Evolutionary conservation across 2,113 vertebrate species (phyloP).

Genomic region (Cyphomyrus plagiostoma): DNA sequence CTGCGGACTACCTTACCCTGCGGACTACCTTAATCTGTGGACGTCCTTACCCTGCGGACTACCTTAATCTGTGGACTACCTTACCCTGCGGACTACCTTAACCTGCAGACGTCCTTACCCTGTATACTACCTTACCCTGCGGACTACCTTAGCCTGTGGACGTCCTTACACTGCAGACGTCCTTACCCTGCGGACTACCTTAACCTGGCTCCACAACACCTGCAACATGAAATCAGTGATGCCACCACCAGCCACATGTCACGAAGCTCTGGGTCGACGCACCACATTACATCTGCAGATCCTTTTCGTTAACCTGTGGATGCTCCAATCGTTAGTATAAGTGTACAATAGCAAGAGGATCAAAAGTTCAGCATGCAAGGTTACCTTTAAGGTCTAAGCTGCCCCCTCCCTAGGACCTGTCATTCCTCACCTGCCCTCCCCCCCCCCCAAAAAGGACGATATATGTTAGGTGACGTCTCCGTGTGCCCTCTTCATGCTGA

Average conservation of each 20-base stretch:
- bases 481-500: background rate
- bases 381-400: conserved; percentile 55
- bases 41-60: too few species aligned
- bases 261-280: background rate
- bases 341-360: conserved; percentile 42
- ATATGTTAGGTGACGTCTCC: conserved; percentile 36
- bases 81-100: too few species aligned
- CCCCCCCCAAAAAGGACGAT: conserved; percentile 41
- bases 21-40: too few species aligned
- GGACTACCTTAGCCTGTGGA: too few species aligned
- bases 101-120: too few species aligned
- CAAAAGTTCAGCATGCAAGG: conserved; percentile 62
- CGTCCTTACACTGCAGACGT: too few species aligned
- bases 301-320: background rate
- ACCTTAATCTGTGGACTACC: too few species aligned
- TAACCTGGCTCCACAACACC: background rate
- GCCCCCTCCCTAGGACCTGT: background rate
- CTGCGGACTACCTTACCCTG: too few species aligned
- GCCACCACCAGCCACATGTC: background rate
- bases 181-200: too few species aligned
- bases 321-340: background rate
- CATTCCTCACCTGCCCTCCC: conserved; percentile 36
- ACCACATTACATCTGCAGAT: too few species aligned
- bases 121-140: too few species aligned
- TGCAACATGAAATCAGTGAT: background rate